phyloP scores from a whole-genome alignment of 1,140 invertebrate genomes.

The Fopius arisanus region DNA sequence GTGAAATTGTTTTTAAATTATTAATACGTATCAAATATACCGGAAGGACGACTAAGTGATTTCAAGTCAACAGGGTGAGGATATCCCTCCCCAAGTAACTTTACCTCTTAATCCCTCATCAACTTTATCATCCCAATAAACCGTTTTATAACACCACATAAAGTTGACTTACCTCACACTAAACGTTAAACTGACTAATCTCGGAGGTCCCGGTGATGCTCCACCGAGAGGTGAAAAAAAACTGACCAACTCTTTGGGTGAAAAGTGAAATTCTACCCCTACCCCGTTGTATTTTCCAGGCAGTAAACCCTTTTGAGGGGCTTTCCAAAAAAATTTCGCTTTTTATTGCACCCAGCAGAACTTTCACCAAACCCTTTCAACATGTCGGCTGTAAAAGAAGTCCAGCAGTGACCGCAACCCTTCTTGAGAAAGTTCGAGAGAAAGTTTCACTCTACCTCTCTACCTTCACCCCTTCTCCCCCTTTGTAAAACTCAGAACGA shows the following conservation, averaged over 20 bases:
- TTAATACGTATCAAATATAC: background rate
- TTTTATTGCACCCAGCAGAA: conserved; percentile 34
- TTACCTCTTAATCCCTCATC: background rate
- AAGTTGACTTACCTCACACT: conserved; percentile 32
- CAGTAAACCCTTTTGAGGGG: conserved; percentile 47
- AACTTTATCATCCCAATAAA: conserved; percentile 37
- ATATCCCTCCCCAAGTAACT: background rate
- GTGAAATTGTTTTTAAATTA: background rate
- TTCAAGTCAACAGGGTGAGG: conserved; percentile 20
- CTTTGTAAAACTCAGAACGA: background rate
- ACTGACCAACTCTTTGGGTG: conserved; percentile 43
- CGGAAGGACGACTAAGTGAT: conserved; percentile 5
- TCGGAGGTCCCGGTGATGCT: conserved; percentile 18
- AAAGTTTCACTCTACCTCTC: background rate
- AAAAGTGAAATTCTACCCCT: conserved; percentile 50
- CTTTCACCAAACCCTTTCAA: conserved; percentile 52
- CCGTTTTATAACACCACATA: conserved; percentile 49
- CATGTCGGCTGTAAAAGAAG: background rate
- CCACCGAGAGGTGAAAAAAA: conserved; percentile 39
- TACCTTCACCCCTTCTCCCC: background rate
- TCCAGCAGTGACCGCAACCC: conserved; percentile 9
- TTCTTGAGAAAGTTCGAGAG: background rate
- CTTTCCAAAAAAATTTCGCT: conserved; percentile 53
- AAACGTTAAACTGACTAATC: background rate
- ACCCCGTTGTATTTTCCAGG: conserved; percentile 36